phyloP scores from a whole-genome alignment of 2,888 invertebrate species.

The Chamaedrilus cognettii region DNA sequence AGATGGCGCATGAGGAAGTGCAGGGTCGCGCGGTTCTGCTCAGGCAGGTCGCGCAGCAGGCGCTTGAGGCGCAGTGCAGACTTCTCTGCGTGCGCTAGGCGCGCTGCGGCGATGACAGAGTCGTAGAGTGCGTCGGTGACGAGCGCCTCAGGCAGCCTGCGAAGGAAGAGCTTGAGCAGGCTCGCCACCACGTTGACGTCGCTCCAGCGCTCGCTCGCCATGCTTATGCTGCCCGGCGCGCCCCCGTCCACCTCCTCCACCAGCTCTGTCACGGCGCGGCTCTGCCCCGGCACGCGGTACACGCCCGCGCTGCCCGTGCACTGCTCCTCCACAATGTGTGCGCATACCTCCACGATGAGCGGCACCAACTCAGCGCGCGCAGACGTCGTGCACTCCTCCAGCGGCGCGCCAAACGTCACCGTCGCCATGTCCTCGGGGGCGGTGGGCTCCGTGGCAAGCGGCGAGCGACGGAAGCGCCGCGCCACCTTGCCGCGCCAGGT shows the following conservation, averaged over 20 bases:
- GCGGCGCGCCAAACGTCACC: neutral
- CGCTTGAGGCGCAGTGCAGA: neutral
- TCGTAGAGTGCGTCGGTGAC: neutral
- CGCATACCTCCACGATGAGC: slow-evolving; percentile 1
- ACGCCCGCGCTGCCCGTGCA: neutral
- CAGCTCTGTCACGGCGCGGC: neutral
- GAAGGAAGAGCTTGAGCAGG: neutral
- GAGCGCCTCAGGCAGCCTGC: neutral
- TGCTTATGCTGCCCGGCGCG: neutral
- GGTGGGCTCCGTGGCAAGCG: no score
- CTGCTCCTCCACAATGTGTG: neutral
- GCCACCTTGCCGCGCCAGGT: slow-evolving; percentile 7
- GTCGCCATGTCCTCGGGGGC: neutral
- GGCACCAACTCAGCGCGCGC: neutral
- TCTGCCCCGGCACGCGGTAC: slow-evolving; percentile 1
- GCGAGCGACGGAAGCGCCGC: slow-evolving; percentile 5
- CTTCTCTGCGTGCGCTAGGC: neutral
- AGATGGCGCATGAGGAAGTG: neutral
- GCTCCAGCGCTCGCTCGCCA: neutral
- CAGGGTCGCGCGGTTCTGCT: neutral
- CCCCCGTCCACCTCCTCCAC: neutral
- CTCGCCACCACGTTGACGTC: slow-evolving; percentile 4
- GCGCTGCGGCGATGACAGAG: neutral
- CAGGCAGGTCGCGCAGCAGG: neutral
- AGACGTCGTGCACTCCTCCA: neutral